Evolutionary conservation across 1,140 invertebrate species (phyloP).

Genomic region (Orius insidiosus): DNA sequence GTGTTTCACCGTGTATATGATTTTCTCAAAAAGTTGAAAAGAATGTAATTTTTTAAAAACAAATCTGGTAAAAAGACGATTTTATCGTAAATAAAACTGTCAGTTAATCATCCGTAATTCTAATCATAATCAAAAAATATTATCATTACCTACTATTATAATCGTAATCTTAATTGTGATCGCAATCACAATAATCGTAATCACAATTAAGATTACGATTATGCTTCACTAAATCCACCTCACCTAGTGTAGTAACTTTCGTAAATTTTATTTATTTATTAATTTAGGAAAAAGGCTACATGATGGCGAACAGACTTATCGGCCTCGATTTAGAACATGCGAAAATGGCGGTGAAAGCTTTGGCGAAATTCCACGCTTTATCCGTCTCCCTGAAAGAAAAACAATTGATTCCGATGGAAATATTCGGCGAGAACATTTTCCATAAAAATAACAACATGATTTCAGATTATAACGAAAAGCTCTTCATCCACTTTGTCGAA

Average conservation of each 20-base stretch:
- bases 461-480: neutral
- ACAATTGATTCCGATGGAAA: neutral
- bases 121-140: too few species aligned
- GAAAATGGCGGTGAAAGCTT: constrained; percentile 4
- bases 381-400: neutral
- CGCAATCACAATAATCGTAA: too few species aligned
- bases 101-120: too few species aligned
- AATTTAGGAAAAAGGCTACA: constrained; percentile 10
- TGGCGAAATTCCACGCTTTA: constrained; percentile 7
- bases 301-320: constrained; percentile 14
- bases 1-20: too few species aligned
- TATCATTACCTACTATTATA: too few species aligned
- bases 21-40: too few species aligned
- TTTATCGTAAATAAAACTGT: too few species aligned
- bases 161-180: too few species aligned
- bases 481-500: neutral
- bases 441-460: constrained; percentile 1
- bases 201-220: too few species aligned
- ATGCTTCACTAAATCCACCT: neutral
- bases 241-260: neutral
- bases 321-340: constrained; percentile 15
- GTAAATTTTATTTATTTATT: neutral
- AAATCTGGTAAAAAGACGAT: too few species aligned
- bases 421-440: neutral
- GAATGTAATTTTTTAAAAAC: too few species aligned